A percentile compares a stretch with the other conserved stretches of the same genome.
Conservation (phyloP, 2,113 vertebrate genomes). For the Chamaetylas fuelleborni region DNA sequence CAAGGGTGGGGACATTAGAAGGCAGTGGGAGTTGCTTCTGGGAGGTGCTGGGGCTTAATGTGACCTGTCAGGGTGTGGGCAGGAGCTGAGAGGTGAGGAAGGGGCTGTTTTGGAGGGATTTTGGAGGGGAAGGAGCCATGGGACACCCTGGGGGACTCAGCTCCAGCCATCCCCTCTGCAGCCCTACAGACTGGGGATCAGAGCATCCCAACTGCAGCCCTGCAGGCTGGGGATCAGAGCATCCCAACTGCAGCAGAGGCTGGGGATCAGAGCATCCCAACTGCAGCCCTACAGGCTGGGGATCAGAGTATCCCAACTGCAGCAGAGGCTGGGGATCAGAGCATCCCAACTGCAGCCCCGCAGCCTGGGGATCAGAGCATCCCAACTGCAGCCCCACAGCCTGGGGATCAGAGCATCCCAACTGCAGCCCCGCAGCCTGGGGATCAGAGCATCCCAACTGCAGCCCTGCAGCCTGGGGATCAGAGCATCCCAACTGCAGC, state of each 20-base stretch:
- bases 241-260: too few species aligned
- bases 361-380: too few species aligned
- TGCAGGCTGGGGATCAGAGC: too few species aligned
- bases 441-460: background rate
- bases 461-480: background rate
- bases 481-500: background rate
- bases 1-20: background rate
- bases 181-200: fast-evolving
- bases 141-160: fast-evolving
- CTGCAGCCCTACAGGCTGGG: too few species aligned
- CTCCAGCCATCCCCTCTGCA: background rate
- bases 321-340: too few species aligned
- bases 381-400: too few species aligned
- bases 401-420: too few species aligned
- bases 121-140: background rate
- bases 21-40: background rate
- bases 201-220: background rate
- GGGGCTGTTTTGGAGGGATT: background rate
- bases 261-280: too few species aligned
- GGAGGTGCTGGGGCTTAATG: background rate
- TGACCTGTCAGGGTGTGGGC: background rate
- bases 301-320: too few species aligned
- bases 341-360: too few species aligned
- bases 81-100: background rate
- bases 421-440: too few species aligned